Conservation (phyloP, 2,888 invertebrate species). For the Drosophila lutescens region DNA sequence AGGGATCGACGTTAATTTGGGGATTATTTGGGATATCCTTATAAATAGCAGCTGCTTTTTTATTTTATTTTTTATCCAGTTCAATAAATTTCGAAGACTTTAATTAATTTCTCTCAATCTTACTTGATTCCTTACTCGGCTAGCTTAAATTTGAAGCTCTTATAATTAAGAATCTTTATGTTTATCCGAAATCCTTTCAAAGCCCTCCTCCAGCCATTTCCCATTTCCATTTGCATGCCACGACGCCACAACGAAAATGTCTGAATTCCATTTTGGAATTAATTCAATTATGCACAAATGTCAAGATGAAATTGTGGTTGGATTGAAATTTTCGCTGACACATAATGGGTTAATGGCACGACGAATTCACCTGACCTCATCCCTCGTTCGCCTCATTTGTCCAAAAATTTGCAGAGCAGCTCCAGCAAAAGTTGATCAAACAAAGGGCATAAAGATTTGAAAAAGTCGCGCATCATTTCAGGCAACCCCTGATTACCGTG, state of each 20-base stretch:
- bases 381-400: not conserved
- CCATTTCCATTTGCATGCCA: not conserved
- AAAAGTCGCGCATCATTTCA: slow-evolving; percentile 61
- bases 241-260: slow-evolving; percentile 4
- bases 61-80: not conserved
- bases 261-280: slow-evolving; percentile 55
- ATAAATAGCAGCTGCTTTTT: slow-evolving; percentile 2
- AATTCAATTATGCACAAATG: slow-evolving; percentile 68
- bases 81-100: too few relatives aligned
- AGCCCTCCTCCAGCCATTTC: slow-evolving; percentile 4
- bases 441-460: slow-evolving; percentile 60
- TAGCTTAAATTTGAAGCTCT: not conserved
- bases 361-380: slow-evolving; percentile 37
- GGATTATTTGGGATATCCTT: not conserved
- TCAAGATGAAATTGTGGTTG: slow-evolving; percentile 57
- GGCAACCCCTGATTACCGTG: slow-evolving; percentile 11
- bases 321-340: slow-evolving; percentile 64
- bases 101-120: too few relatives aligned
- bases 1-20: slow-evolving; percentile 16
- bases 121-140: not conserved
- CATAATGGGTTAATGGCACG: slow-evolving; percentile 43
- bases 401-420: not conserved
- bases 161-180: slow-evolving; percentile 20
- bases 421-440: slow-evolving; percentile 58
- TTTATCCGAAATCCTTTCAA: slow-evolving; percentile 18